Conservation (phyloP, 2,113 vertebrate species). For the Solenodon paradoxus region DNA sequence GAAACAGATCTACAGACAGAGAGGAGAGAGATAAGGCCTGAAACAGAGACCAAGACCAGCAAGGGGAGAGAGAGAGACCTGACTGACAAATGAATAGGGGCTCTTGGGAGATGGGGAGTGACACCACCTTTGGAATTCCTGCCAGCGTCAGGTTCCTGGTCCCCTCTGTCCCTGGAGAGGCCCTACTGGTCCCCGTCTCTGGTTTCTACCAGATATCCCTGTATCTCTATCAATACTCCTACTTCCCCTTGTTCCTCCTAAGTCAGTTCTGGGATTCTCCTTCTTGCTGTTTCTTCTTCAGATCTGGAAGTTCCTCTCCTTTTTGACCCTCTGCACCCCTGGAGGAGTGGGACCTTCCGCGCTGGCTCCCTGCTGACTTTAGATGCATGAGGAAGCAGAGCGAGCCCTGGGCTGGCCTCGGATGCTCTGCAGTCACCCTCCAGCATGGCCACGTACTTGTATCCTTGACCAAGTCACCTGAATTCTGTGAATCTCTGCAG, state of each 20-base stretch:
- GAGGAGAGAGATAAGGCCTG: background rate
- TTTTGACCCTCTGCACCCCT: background rate
- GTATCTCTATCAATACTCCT: background rate
- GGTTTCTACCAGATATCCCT: background rate
- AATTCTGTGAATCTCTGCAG: background rate
- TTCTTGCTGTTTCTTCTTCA: too few species aligned
- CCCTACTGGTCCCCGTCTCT: too few species aligned
- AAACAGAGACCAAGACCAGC: background rate
- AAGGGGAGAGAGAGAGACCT: background rate
- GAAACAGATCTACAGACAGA: background rate
- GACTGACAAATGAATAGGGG: background rate
- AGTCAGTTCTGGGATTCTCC: background rate
- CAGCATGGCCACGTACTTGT: accelerated
- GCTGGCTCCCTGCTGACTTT: background rate
- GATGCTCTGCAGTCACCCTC: accelerated
- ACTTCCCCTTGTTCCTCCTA: background rate
- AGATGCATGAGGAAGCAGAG: background rate
- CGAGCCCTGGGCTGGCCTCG: background rate
- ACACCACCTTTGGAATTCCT: background rate
- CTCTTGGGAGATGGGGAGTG: too few species aligned
- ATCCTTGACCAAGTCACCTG: background rate
- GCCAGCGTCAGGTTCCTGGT: background rate
- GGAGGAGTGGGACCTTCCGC: background rate
- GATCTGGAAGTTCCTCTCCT: background rate
- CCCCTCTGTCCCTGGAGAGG: background rate